Base-by-base conservation (phyloP, 2,888 invertebrate genomes). In the Hemistola chrysoprasaria region DNA sequence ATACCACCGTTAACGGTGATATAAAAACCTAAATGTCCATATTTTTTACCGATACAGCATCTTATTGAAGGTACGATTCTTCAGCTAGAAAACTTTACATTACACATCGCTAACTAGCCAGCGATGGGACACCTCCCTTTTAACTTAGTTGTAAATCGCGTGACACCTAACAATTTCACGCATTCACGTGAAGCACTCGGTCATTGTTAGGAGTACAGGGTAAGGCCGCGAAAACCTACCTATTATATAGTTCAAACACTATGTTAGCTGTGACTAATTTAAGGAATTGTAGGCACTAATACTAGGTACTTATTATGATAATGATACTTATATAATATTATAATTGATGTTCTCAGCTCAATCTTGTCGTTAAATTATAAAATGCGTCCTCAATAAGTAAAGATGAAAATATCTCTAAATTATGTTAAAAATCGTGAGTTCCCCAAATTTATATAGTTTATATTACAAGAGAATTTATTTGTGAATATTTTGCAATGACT, bases 201-300 rank as follows among this genome's bases (percentile, higher is more conserved):
- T 27, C 10, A 40, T 47, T 34, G 36, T 49, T 48, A 50, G 44
- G 43, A 43, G 30, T 45, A 56, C 61, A 65, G 64, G 59, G 57
- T 64, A 55, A 39, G 56, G 58, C 48, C 49, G 38, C 23, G 21
- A 40, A 26, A 39, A 46, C 46, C 41, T 49, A 41, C 34, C 43
- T 49, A 44, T 8, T 30, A n/a, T 34, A 47, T 36, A 40, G 37
- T 49, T 51, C 44, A 47, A 60, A 59, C 55, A 56, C 56, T 49
- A 56, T 46, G 47, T 45, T 58, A 54, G 65, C 61, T 65, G 66
- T 63, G 63, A 69, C 48, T 65, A 61, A 54, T 50, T 37, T 45
- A 43, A 43, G 38, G 22, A 29, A 47, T 16, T 16, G 38, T 40
- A 43, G 46, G 47, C 47, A 47, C 53, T 58, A 47, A 50, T 38